These are phyloP conservation scores for Platyscapa corneri DNA, from an alignment of 1,140 invertebrate genomes.

Conservation along the genomic window DNA sequence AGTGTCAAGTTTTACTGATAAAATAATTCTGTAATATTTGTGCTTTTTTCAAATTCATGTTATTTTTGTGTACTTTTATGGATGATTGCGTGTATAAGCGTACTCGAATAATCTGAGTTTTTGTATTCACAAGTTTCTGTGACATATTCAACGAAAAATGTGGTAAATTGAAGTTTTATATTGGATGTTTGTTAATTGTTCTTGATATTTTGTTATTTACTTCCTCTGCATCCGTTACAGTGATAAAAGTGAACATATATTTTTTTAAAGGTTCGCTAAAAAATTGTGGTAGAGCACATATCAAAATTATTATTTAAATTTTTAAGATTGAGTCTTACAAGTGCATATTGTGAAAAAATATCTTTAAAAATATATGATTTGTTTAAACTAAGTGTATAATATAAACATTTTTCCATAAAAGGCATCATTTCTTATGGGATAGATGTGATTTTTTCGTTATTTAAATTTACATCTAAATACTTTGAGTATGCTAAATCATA, in stretches of 20 bases:
- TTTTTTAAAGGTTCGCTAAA: neutral
- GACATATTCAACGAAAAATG: neutral
- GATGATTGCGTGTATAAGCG: neutral
- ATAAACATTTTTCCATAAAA: neutral
- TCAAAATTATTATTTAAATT: neutral
- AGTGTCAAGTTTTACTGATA: neutral
- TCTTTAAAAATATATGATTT: neutral
- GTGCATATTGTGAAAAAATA: neutral
- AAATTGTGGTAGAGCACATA: neutral
- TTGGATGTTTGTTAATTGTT: neutral
- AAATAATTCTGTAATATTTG: neutral
- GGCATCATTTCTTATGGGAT: neutral
- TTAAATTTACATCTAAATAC: too few relatives aligned
- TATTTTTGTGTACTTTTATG: neutral
- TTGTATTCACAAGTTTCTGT: neutral
- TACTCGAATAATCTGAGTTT: neutral
- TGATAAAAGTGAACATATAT: constrained; percentile 13
- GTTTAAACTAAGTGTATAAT: neutral
- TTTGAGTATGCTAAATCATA: too few relatives aligned
- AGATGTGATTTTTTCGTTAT: too few relatives aligned
- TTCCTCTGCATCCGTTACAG: neutral
- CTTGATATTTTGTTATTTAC: neutral
- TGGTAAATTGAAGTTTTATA: constrained; percentile 5
- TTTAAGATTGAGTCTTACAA: neutral
- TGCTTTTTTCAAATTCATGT: neutral